Percentiles rank a stretch among this genome's conserved stretches.
These are phyloP conservation scores for Taeniopygia guttata DNA, from an alignment of 2,797 vertebrate species.

Conservation along the genomic window DNA sequence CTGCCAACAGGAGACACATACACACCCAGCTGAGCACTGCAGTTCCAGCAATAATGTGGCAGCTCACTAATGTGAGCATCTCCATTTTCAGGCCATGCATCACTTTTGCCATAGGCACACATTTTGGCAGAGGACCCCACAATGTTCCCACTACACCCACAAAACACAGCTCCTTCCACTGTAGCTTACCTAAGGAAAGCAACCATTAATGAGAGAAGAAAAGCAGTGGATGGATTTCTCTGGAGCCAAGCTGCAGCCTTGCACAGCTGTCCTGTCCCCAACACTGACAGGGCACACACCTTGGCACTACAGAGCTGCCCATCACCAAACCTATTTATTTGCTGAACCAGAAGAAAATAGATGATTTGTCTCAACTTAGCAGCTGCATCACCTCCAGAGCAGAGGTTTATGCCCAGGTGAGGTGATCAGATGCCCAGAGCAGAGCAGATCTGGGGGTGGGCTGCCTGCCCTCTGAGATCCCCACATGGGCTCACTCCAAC, in stretches of 20 bases:
- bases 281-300: accelerated
- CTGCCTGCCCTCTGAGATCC: background rate
- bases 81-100: background rate
- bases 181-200: background rate
- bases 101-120: background rate
- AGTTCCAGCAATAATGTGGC: background rate
- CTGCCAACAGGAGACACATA: background rate
- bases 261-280: accelerated
- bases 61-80: background rate
- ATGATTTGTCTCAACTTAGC: background rate
- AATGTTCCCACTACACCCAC: background rate
- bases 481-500: background rate
- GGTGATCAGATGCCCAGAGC: accelerated
- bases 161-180: background rate
- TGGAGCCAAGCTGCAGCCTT: background rate
- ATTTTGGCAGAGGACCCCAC: background rate
- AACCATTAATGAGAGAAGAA: background rate
- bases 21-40: accelerated
- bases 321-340: background rate
- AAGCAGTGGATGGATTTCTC: background rate
- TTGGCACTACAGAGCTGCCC: background rate
- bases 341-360: background rate
- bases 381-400: background rate
- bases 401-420: accelerated
- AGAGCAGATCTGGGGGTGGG: background rate